Evolutionary conservation across 2,888 invertebrate species (phyloP).

Genomic region (Uropetala carovei): DNA sequence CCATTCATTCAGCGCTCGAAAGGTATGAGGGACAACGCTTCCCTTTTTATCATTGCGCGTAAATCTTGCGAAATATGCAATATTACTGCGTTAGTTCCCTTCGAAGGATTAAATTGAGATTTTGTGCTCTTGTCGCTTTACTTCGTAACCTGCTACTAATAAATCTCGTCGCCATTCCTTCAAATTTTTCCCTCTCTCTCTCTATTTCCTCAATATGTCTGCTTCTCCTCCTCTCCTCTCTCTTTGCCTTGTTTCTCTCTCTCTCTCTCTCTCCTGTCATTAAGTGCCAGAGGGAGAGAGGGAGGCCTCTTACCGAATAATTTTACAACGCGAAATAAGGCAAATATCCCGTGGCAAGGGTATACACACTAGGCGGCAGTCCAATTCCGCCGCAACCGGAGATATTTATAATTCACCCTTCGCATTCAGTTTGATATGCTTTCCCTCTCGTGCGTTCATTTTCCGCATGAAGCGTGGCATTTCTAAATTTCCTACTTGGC

Average conservation of each 20-base stretch:
- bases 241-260: background rate
- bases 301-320: slow-evolving; percentile 17
- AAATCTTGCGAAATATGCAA: too few species aligned
- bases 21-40: background rate
- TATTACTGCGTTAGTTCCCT: too few species aligned
- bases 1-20: background rate
- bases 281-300: background rate
- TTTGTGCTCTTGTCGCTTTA: too few species aligned
- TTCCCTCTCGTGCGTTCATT: slow-evolving; percentile 39
- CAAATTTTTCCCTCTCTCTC: background rate
- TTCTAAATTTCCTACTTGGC: slow-evolving; percentile 35
- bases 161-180: background rate
- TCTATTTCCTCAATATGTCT: too few species aligned
- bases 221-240: background rate
- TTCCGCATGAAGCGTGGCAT: slow-evolving; percentile 22
- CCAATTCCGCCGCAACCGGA: slow-evolving; percentile 32
- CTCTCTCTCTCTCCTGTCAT: background rate
- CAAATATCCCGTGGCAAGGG: slow-evolving; percentile 22
- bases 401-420: slow-evolving; percentile 55
- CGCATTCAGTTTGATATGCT: slow-evolving; percentile 50
- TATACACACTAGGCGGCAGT: slow-evolving; percentile 1
- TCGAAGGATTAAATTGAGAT: too few species aligned
- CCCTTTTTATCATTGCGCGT: too few species aligned
- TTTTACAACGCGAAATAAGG: slow-evolving; percentile 31
- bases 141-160: background rate